Evolutionary conservation across 2,113 vertebrate genomes (phyloP), one percentile per base, ranked within the genome.

Genomic region (Zootoca vivipara): DNA sequence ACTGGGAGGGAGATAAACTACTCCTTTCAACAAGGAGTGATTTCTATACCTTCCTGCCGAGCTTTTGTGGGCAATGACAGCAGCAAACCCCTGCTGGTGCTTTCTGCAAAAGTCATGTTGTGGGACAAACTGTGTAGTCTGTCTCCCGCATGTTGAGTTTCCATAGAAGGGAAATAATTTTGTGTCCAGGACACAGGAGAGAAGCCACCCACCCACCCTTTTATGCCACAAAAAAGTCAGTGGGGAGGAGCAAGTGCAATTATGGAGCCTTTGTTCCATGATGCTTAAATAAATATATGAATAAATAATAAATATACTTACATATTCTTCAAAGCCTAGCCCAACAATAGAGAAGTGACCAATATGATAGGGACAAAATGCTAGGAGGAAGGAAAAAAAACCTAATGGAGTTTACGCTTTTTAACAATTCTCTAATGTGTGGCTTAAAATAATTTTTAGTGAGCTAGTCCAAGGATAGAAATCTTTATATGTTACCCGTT

Each of bases 301-400:
- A 42, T 10, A 46, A 42, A 42, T 42, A 42, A 42, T 22, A 33
- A 84, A 65, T 64, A 83, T 95, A 98, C 99, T 99, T 95, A 99
- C 99, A 82, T 98, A 97, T 90, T 98, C 97, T 94, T 99, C 98
- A 96, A 99, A 98, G 87, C 98, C 99, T 89, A 99, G 96, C 89
- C 98, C 98, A 95, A 99, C 98, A 81, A 99, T 98, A 83, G 98
- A 99, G 95, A 99, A 99, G 95, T 99, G 99, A 74, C 99, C 99
- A 46, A 99, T 98, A 93, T 99, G 99, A 93, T 99, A 99, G 0
- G 99, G 99, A 94, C 98, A 99, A 95, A 99, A 99, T 40, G 99
- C 99, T 99, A 90, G 38, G 94, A 78, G 81, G 92, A 92, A 28
- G 15, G 75, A 90, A 89, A 91, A 83, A 7, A 15, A 46, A 46